Base-by-base conservation (phyloP, 1,140 invertebrate species). In the Ips typographus region DNA sequence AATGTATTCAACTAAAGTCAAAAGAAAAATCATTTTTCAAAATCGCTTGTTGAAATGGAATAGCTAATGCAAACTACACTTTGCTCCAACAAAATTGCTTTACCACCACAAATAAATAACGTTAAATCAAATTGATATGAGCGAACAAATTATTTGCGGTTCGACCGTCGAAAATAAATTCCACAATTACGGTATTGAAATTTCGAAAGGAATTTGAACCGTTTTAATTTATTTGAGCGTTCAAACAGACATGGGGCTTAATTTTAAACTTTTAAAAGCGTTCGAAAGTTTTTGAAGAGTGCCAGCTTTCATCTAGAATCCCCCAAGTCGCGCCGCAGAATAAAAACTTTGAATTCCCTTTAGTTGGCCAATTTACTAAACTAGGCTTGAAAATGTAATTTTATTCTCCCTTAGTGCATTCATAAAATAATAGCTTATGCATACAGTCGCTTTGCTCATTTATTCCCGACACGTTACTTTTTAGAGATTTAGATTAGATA, bases 401-500 rank as follows among this genome's bases (percentile, higher is more conserved):
- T 55, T 7, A 5, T 22, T 55, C 37, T 55, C 52, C 52, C 37
- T 55, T 22, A 6, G 52, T 22, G 40, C 7, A 40, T 40, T 7
- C 7, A 58, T 58, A 58, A 58, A 58, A 58, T 58, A 58, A 58
- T 58, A 37, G 40, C 6, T 40, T 41, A 40, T 40, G 7, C 56
- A 58, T 41, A 40, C 39, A 39, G 56, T 40, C 40, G 37, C 56
- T 40, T 40, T 58, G 4, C 56, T 40, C 37, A 58, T 58, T 58
- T 58, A 58, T 58, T 39, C 56, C 38, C 56, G 40, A 38, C 56
- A 58, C 56, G 56, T 58, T 58, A 58, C 37, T 22, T 6, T 40
- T 37, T 40, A 40, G 56, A 41, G 56, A 58, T 58, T 58, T 58
- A 41, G 40, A 58, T 58, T 58, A 58, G 56, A 58, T 58, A 41